phyloP scores from a whole-genome alignment of 2,888 invertebrate species.

The Rhagonycha lutea region DNA sequence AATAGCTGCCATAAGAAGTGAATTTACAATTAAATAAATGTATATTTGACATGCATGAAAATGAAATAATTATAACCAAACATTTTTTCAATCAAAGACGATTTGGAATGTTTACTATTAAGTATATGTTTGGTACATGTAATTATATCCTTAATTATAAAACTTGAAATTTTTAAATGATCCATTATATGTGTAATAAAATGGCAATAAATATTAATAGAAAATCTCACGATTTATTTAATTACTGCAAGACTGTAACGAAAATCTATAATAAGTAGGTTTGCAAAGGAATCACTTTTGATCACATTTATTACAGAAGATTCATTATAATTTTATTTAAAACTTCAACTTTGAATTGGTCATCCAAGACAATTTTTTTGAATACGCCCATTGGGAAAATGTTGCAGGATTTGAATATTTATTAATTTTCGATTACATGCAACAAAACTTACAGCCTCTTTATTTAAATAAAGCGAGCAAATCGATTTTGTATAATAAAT shows the following conservation, averaged over 20 bases:
- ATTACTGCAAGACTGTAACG: background rate
- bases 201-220: background rate
- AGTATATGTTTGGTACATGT: background rate
- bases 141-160: background rate
- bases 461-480: background rate
- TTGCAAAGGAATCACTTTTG: background rate
- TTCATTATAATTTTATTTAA: background rate
- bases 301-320: background rate
- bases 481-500: background rate
- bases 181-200: background rate
- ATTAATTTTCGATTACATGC: background rate
- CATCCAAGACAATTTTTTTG: background rate
- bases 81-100: background rate
- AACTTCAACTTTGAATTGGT: background rate
- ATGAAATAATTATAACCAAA: background rate
- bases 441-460: background rate
- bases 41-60: background rate
- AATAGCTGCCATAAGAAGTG: background rate
- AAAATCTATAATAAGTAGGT: background rate
- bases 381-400: background rate
- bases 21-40: background rate
- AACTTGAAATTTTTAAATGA: background rate
- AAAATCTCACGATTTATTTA: background rate
- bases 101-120: background rate
- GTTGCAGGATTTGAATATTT: background rate